Evolutionary conservation across 2,113 vertebrate species (phyloP), one percentile per base, ranked within the genome.

Genomic region (Colistium nudipinnis): DNA sequence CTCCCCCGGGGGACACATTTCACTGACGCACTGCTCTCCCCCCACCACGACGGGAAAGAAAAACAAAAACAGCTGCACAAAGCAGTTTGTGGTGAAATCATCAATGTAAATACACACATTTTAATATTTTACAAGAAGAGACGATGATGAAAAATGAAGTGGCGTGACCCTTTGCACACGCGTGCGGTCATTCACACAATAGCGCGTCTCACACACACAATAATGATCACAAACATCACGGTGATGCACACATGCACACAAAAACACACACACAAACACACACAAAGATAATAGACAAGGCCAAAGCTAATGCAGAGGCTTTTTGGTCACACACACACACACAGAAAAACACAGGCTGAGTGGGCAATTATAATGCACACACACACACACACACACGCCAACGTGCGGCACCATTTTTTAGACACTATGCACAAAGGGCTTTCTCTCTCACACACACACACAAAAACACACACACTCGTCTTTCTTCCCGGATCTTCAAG

Each of bases 401-500:
- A 20, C 8, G 30, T 55, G 39, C 53, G 25, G 54, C 54, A 25
- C 28, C 41, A 62, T 53, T 73, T 72, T 47, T 72, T 72, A 73
- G 43, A 56, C 60, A 28, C 22, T 30, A 48, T 53, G 27, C 31
- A 81, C 68, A 76, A 68, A 72, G 33, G 30, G 24, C 11, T 60
- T 7, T 30, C 17, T 27, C 36, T 27, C 55, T 17, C 22, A 28
- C 52, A 55, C 67, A 67, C 33, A 44, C 59, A 60, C 59, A 54
- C 44, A 63, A 52, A 64, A 24, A 51, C 72, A 65, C 62, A 54
- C 48, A 64, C 16, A 0, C 16, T 10, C 2, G 14, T 62, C 70
- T 80, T 76, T 78, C 74, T 76, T 74, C 62, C 6, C 30, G 53
- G 66, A 74, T 76, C 73, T 86, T 81, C 80, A 80, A 83, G 82